Evolutionary conservation across 2,888 invertebrate species (phyloP), one percentile per base, ranked within the genome.

Genomic region (Leptinotarsa peninsularis): DNA sequence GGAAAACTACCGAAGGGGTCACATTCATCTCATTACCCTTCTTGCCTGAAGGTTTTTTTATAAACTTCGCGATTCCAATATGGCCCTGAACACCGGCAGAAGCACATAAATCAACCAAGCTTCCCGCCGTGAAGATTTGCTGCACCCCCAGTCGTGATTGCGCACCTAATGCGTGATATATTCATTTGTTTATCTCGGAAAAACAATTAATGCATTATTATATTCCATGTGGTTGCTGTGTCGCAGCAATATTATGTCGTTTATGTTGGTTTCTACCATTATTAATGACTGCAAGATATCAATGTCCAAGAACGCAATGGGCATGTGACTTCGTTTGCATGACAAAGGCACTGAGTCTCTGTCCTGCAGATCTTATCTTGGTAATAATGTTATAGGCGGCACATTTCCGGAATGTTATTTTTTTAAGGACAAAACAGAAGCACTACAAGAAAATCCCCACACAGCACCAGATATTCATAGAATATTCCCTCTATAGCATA

Each of bases 111-210:
- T 63, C 63, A 63, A 43, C 43, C 15, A 43, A 66, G 75, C 75
- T 74, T 69, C 78, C 76, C 76, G 76, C 71, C 71, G 76, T 67
- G 77, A 49, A 74, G 72, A 76, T 67, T 69, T 74, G 76, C 76
- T 70, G 76, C 76, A 70, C 76, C 77, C 73, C 72, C 50, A 50
- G 54, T 67, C 76, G 63, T 60, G 71, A 78, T 73, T 76, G 79
- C 70, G 73, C 76, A 78, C 69, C 73, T 78, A 78, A 78, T 79
- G 72, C 63, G 72, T 77, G 75, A 76, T 67, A 76, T 72, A 72
- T 75, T 72, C 63, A 72, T 70, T 75, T 72, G 69, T 72, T 75
- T 76, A 54, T 76, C 54, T 18, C 50, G 18, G 15, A 67, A 18
- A 58, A 43, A 50, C 33, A 70, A 70, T 60, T 70, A 70, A 58